A percentile compares a stretch with the other conserved stretches of the same genome.
Evolutionary conservation across 2,113 vertebrate species (phyloP).

Genomic region (Sorex fumeus): DNA sequence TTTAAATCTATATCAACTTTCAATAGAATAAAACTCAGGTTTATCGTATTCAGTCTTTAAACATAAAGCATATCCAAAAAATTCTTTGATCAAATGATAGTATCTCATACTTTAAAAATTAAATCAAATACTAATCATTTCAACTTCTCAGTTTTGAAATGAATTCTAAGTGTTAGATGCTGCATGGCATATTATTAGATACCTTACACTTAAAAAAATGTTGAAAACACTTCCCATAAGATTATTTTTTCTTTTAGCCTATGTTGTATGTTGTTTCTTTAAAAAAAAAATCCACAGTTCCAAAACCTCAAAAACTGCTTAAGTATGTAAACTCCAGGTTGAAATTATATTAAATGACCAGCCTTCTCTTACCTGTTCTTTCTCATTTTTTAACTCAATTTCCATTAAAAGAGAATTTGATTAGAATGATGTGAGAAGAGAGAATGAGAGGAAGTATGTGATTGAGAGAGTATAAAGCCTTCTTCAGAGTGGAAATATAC

Average conservation of each 20-base stretch:
- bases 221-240: not conserved
- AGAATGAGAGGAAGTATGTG: too few species aligned
- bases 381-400: too few species aligned
- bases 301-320: not conserved
- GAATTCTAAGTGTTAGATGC: not conserved
- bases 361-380: not conserved
- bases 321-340: not conserved
- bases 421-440: too few species aligned
- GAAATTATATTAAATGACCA: not conserved
- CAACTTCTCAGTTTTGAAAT: conserved; percentile 8
- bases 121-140: conserved; percentile 3
- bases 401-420: too few species aligned
- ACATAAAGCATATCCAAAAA: too few species aligned
- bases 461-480: too few species aligned
- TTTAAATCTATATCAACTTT: too few species aligned
- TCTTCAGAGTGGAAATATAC: too few species aligned
- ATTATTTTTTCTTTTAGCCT: not conserved
- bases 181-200: conserved; percentile 20
- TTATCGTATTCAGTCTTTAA: too few species aligned
- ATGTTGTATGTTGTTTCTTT: not conserved
- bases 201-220: not conserved
- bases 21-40: too few species aligned
- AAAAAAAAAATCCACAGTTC: not conserved
- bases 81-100: not conserved
- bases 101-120: not conserved